Evolutionary conservation across 37 sponge, comb jelly and placozoan genomes (phyloP), one percentile per base, ranked within the genome.

Genomic region (Tethya wilhelma): DNA sequence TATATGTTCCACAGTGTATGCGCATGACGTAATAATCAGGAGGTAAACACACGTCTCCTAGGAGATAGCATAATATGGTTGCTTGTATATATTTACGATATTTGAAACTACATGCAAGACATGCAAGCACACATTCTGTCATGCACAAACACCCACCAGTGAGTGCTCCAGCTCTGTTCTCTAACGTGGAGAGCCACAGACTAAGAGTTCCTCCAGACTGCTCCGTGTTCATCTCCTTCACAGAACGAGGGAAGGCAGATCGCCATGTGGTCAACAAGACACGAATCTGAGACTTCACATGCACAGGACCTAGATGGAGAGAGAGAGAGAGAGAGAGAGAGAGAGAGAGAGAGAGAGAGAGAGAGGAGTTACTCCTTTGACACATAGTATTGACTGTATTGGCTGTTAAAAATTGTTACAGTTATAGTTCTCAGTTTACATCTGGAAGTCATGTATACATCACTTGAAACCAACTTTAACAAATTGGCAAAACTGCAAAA

Each of bases 211-310:
- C 87, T 25, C 71, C 56, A 7, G 76, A 74, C 86, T 89, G 96
- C 85, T 99, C 99, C 36, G 53, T 69, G 34, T 65, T 87, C 66
- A 92, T 73, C 80, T 99, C 95, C 88, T 94, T 94, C 39, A 85
- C 79, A 17, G 97, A 96, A 67, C 79, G 87, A 31, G 99, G 99
- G 84, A 99, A 99, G 39, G 91, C 73, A 14, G 78, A 67, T 3
- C 85, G 76, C 97, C 96, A 96, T 55, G 93, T 39, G 5, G 84
- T 71, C 37, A 96, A 69, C 49, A 99, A 76, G n/a, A 63, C 31
- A 7, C 85, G 74, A 56, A 99, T 64, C 57, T 94, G 87, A 33
- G 84, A 67, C 63, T 79, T 69, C 45, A 99, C 91, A 75, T 95
- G 76, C 1, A 86, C 57, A 55, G 91, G 38, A n/a, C 97, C 97